Conservation (phyloP, 2,113 vertebrate species). For the Pungitius pungitius region DNA sequence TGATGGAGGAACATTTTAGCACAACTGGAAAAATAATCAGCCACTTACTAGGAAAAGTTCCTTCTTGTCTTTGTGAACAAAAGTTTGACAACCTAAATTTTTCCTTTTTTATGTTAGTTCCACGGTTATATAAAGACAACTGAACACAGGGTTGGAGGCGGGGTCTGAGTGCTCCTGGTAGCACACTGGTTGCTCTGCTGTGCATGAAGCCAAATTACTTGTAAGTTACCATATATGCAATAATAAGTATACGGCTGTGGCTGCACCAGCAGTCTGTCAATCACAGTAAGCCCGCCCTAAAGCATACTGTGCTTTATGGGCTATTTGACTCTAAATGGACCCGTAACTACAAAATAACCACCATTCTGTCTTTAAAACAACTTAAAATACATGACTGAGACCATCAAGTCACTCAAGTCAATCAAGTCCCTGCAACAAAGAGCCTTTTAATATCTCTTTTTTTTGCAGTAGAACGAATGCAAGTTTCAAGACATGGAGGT, state of each 20-base stretch:
- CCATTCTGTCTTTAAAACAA: not conserved
- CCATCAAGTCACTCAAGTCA: too few species aligned
- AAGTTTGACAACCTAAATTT: not conserved
- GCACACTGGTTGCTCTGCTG: too few species aligned
- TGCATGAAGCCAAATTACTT: too few species aligned
- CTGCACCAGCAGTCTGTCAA: too few species aligned
- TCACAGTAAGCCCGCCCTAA: too few species aligned
- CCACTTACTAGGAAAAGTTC: not conserved
- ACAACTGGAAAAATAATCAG: not conserved
- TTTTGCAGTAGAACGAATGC: not conserved
- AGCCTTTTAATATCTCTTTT: too few species aligned
- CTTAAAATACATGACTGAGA: not conserved
- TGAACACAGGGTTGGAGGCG: not conserved
- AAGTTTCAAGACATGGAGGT: too few species aligned
- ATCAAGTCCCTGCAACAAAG: too few species aligned
- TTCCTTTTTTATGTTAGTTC: not conserved
- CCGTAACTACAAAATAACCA: not conserved
- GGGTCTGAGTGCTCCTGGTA: too few species aligned
- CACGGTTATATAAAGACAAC: too few species aligned
- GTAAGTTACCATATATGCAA: too few species aligned
- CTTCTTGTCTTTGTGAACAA: not conserved
- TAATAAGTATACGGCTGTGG: too few species aligned
- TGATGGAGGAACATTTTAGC: not conserved
- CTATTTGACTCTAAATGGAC: not conserved
- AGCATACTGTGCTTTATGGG: not conserved